A percentile compares a stretch with the other conserved stretches of the same genome.
Conservation (phyloP, 2,113 vertebrate genomes). For the Passer domesticus region DNA sequence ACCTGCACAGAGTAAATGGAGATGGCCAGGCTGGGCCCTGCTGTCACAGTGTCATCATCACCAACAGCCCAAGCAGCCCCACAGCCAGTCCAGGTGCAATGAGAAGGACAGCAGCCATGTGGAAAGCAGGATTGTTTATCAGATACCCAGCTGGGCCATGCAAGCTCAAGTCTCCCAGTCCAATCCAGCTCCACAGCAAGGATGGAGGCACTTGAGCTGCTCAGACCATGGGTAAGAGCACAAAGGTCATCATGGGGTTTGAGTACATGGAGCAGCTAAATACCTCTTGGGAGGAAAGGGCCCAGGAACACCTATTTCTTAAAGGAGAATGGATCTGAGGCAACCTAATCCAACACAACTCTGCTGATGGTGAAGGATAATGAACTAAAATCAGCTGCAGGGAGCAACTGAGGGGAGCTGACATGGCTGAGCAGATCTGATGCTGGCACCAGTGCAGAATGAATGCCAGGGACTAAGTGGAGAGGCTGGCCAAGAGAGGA, state of each 20-base stretch:
- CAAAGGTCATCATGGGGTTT: neutral
- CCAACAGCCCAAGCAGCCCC: neutral
- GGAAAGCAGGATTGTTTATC: neutral
- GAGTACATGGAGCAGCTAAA: neutral
- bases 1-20: neutral
- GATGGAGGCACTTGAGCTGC: neutral
- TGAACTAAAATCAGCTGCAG: neutral
- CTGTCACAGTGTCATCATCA: rapidly evolving
- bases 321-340: neutral
- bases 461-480: neutral
- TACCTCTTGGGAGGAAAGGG: neutral
- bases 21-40: neutral
- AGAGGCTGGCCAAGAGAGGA: conserved; percentile 22
- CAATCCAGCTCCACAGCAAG: neutral
- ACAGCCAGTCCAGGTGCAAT: neutral
- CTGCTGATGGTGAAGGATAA: neutral
- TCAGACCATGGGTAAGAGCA: neutral
- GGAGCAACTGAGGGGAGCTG: neutral
- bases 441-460: conserved; percentile 51
- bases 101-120: neutral
- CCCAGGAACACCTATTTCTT: neutral
- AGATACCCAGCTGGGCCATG: too few relatives aligned
- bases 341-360: neutral
- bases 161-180: rapidly evolving
- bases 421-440: conserved; percentile 9